Evolutionary conservation across 2,113 vertebrate species (phyloP).

Genomic region (Planiliza haematocheilus): DNA sequence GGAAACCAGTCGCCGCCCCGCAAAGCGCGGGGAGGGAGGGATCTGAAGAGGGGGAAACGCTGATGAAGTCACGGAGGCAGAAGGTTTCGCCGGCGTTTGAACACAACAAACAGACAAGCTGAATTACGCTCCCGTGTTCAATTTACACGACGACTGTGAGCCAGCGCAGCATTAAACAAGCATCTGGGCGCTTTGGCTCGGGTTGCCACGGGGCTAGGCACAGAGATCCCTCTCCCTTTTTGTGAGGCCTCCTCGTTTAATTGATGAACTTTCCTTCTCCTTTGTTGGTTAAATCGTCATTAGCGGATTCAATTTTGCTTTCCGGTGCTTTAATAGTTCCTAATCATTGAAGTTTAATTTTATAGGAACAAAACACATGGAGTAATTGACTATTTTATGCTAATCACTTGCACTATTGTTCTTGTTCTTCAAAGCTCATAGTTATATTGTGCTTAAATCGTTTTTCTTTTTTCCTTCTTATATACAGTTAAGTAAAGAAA

Average conservation of each 20-base stretch:
- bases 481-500: background rate
- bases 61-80: slow-evolving; percentile 52
- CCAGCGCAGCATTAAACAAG: slow-evolving; percentile 77
- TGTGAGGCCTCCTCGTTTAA: background rate
- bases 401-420: background rate
- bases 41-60: slow-evolving; percentile 22
- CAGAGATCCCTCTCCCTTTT: slow-evolving; percentile 43
- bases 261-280: background rate
- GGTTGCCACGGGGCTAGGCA: slow-evolving; percentile 7
- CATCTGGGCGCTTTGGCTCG: slow-evolving; percentile 79
- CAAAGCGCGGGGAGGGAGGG: background rate
- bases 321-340: too few relatives aligned
- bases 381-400: background rate
- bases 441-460: background rate
- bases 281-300: background rate
- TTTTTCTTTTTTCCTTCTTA: too few relatives aligned
- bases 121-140: slow-evolving; percentile 77
- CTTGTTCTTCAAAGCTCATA: background rate
- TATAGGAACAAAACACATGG: background rate
- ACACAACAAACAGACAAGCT: slow-evolving; percentile 71
- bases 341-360: background rate
- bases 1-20: background rate
- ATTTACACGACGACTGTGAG: slow-evolving; percentile 64
- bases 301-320: background rate
- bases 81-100: slow-evolving; percentile 66